These are phyloP conservation scores for Heliconius melpomene DNA, from an alignment of 1,140 invertebrate species.

Conservation along the genomic window DNA sequence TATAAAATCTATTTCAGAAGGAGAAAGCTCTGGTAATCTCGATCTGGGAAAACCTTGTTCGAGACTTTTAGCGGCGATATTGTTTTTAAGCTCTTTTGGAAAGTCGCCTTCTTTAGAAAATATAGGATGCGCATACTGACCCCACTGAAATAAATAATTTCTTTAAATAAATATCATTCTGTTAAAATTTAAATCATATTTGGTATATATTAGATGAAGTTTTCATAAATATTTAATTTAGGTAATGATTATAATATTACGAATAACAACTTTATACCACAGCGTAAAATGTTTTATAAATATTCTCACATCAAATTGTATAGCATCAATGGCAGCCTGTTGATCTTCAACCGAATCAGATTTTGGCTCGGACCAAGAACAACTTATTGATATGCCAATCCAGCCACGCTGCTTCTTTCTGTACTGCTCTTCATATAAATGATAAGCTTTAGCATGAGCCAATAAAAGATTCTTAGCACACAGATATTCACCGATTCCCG, in stretches of 20 bases:
- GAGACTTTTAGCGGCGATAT: conserved; percentile 81
- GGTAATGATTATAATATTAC: too few species aligned
- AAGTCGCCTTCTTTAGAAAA: conserved; percentile 84
- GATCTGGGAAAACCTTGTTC: conserved; percentile 68
- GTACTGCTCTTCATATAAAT: conserved; percentile 81
- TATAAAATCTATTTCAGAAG: conserved; percentile 83
- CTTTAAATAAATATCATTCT: background rate
- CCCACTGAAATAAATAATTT: conserved; percentile 70
- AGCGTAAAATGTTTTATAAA: background rate
- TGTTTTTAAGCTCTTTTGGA: conserved; percentile 82
- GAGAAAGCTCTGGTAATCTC: conserved; percentile 81
- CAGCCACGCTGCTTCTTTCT: conserved; percentile 58
- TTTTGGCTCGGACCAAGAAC: conserved; percentile 72
- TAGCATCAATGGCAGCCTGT: background rate
- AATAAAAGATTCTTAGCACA: conserved; percentile 58
- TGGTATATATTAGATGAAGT: too few species aligned
- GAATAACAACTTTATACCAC: too few species aligned
- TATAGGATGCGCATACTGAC: conserved; percentile 84
- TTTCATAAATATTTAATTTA: too few species aligned
- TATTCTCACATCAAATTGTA: conserved; percentile 39
- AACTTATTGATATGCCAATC: conserved; percentile 79
- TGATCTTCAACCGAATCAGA: conserved; percentile 4
- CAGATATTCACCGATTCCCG: conserved; percentile 79
- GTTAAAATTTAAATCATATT: too few species aligned
- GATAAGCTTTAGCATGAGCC: conserved; percentile 74